These are phyloP conservation scores for Poecile montanus DNA, from an alignment of 2,797 vertebrate genomes.

Conservation along the genomic window DNA sequence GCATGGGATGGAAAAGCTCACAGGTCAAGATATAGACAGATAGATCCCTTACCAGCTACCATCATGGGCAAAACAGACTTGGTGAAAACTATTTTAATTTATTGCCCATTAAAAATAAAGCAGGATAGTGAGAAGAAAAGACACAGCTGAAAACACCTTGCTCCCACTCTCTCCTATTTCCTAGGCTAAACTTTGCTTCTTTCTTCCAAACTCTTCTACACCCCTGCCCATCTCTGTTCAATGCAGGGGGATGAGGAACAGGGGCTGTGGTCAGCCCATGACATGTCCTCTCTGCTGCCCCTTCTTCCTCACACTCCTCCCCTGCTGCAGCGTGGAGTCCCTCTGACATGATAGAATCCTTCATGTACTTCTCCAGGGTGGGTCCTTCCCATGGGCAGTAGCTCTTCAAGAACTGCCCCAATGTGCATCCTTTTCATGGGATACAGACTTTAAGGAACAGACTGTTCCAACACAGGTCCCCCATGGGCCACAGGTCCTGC, in stretches of 20 bases:
- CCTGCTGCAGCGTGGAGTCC: not conserved
- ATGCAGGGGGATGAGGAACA: not conserved
- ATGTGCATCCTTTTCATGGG: not conserved
- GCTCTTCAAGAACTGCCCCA: not conserved
- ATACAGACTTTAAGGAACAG: not conserved
- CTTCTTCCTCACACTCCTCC: not conserved
- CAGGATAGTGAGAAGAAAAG: not conserved
- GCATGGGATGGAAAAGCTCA: not conserved
- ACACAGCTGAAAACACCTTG: not conserved
- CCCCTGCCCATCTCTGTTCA: not conserved
- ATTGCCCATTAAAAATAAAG: not conserved
- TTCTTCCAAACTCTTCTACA: not conserved
- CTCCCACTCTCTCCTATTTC: not conserved
- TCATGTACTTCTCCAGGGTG: not conserved
- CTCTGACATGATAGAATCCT: not conserved
- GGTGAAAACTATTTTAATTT: not conserved
- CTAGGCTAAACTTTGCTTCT: not conserved
- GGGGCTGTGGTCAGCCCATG: not conserved
- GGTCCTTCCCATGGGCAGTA: not conserved
- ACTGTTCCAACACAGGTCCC: not conserved
- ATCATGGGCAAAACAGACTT: not conserved
- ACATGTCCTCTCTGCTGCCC: not conserved
- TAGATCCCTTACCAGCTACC: not conserved
- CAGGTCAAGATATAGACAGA: not conserved
- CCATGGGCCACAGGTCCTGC: not conserved